Evolutionary conservation across 2,888 invertebrate species (phyloP).

Genomic region (Tethea ocularis): DNA sequence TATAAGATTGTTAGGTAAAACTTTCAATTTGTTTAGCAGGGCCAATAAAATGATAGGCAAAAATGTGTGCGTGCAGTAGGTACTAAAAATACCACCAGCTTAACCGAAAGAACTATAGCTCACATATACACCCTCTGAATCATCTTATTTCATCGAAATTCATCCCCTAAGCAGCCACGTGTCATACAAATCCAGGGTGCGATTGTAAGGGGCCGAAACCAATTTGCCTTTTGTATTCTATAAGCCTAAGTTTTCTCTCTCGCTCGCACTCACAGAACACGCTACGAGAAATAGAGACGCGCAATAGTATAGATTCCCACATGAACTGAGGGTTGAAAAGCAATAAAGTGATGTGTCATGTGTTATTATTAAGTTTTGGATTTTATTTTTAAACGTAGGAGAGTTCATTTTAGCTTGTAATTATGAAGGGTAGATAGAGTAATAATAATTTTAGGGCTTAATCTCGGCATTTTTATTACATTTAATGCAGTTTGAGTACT

Average conservation of each 20-base stretch:
- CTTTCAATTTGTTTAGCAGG: no score
- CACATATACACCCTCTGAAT: constrained; percentile 34
- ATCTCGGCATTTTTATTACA: constrained; percentile 5
- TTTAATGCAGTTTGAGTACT: background rate
- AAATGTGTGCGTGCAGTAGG: background rate
- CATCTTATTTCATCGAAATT: constrained; percentile 38
- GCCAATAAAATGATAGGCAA: background rate
- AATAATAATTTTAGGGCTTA: constrained; percentile 11
- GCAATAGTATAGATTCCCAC: constrained; percentile 32
- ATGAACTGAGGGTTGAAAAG: constrained; percentile 44
- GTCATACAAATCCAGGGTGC: constrained; percentile 65
- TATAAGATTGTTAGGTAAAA: background rate
- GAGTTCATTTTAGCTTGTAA: constrained; percentile 6
- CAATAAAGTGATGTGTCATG: constrained; percentile 40
- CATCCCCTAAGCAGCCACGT: constrained; percentile 68
- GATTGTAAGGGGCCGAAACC: constrained; percentile 64
- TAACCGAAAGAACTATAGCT: constrained; percentile 22
- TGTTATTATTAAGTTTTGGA: background rate
- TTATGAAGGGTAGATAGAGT: background rate
- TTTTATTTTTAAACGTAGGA: background rate
- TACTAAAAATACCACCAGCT: background rate
- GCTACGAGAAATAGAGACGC: constrained; percentile 39
- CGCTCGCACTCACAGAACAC: constrained; percentile 35
- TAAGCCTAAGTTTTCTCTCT: constrained; percentile 48
- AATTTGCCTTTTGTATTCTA: constrained; percentile 67